Percentiles rank a stretch among this genome's conserved stretches.
phyloP scores from a whole-genome alignment of 1,140 invertebrate species.

The Papilio polyxenes region DNA sequence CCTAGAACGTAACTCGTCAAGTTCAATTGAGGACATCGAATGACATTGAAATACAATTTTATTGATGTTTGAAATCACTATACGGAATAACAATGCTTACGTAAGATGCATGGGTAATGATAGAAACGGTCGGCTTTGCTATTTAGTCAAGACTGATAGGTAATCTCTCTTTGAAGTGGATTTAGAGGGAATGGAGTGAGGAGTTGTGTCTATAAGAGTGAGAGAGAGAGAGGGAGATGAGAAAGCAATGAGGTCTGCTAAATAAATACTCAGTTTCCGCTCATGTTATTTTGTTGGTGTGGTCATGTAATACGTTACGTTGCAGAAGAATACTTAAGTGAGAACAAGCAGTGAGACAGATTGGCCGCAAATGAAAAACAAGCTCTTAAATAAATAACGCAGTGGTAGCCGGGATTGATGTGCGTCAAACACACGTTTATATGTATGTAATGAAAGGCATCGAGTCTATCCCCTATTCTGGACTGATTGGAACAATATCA shows the following conservation, averaged over 20 bases:
- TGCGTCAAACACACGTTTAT: conserved; percentile 48
- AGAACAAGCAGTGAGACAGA: background rate
- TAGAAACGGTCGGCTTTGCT: background rate
- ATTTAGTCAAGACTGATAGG: no score
- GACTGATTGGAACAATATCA: background rate
- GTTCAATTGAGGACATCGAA: conserved; percentile 15
- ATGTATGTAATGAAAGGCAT: conserved; percentile 55
- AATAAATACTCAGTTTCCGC: background rate
- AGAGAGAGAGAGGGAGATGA: no score
- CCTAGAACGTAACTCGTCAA: background rate
- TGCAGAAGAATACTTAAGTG: background rate
- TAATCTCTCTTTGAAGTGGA: no score
- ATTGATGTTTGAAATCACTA: background rate
- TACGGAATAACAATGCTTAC: background rate
- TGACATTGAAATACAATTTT: conserved; percentile 16
- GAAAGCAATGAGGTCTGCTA: no score
- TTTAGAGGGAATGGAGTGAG: no score
- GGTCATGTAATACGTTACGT: background rate
- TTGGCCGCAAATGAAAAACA: conserved; percentile 25
- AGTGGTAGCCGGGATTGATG: conserved; percentile 46
- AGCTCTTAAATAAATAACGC: conserved; percentile 47
- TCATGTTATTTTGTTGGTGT: background rate
- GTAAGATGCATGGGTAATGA: background rate
- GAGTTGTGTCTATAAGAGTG: no score
- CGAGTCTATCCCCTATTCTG: conserved; percentile 43